These are phyloP conservation scores for Apamea epomidion DNA, from an alignment of 2,888 invertebrate species.

Conservation along the genomic window DNA sequence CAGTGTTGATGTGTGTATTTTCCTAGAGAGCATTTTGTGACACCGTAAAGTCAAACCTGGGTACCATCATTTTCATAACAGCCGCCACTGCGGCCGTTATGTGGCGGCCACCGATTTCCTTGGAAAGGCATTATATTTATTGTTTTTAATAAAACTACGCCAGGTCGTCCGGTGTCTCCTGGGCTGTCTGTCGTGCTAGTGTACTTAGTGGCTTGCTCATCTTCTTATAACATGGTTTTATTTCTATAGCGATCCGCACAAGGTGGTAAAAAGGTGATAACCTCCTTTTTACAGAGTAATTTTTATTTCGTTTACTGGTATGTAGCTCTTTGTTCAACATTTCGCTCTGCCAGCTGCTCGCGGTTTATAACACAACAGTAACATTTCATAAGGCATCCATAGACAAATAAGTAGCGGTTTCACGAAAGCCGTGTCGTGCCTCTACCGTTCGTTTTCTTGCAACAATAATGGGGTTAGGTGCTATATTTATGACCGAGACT, in stretches of 20 bases:
- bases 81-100: background rate
- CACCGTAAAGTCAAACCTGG: background rate
- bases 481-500: constrained; percentile 80
- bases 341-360: constrained; percentile 31
- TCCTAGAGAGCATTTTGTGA: background rate
- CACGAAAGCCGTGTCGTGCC: constrained; percentile 57
- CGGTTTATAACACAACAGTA: constrained; percentile 38
- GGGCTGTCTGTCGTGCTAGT: background rate
- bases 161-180: too few species aligned
- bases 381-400: constrained; percentile 49
- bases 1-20: too few species aligned
- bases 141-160: background rate
- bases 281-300: background rate
- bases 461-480: constrained; percentile 79
- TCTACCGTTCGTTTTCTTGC: constrained; percentile 73
- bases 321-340: constrained; percentile 17
- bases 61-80: background rate
- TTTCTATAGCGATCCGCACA: background rate
- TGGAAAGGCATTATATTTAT: background rate
- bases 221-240: background rate
- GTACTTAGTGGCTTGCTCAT: background rate
- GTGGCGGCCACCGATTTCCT: background rate
- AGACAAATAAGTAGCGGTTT: constrained; percentile 62
- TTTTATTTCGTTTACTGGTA: constrained; percentile 15
- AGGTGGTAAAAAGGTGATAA: too few species aligned